phyloP scores from a whole-genome alignment of 2,888 invertebrate genomes.

The Euspilapteryx auroguttella region DNA sequence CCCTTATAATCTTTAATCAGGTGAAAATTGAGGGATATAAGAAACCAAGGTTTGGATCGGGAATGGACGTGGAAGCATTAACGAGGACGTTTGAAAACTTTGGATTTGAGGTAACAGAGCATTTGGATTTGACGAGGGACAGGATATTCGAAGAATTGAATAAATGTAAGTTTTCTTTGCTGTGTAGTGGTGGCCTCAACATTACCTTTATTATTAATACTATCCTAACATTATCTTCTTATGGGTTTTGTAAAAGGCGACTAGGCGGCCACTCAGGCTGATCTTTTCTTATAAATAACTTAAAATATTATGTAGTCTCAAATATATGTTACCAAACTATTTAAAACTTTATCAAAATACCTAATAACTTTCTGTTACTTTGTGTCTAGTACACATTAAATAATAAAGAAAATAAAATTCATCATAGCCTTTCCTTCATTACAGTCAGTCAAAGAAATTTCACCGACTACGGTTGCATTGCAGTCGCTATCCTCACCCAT shows the following conservation, averaged over 20 bases:
- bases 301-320: no score
- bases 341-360: no score
- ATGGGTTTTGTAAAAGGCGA: no score
- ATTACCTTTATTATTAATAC: no score
- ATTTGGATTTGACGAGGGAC: slow-evolving; percentile 22
- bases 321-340: no score
- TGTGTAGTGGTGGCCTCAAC: no score
- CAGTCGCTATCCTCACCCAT: slow-evolving; percentile 31
- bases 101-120: slow-evolving; percentile 23
- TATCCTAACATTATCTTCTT: background rate
- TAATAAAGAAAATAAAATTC: no score
- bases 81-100: slow-evolving; percentile 21
- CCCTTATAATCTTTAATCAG: slow-evolving; percentile 35
- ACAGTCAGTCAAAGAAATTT: slow-evolving; percentile 20
- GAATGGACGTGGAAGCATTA: slow-evolving; percentile 24
- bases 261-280: no score
- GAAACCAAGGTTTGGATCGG: slow-evolving; percentile 23
- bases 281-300: no score
- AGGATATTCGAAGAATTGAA: slow-evolving; percentile 20
- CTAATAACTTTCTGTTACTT: no score
- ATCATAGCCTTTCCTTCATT: no score
- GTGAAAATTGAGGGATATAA: slow-evolving; percentile 17
- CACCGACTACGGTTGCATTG: slow-evolving; percentile 34
- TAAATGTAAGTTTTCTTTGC: slow-evolving; percentile 20
- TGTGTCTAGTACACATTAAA: no score